phyloP scores from a whole-genome alignment of 2,888 invertebrate species.

The Ochlodes sylvanus region DNA sequence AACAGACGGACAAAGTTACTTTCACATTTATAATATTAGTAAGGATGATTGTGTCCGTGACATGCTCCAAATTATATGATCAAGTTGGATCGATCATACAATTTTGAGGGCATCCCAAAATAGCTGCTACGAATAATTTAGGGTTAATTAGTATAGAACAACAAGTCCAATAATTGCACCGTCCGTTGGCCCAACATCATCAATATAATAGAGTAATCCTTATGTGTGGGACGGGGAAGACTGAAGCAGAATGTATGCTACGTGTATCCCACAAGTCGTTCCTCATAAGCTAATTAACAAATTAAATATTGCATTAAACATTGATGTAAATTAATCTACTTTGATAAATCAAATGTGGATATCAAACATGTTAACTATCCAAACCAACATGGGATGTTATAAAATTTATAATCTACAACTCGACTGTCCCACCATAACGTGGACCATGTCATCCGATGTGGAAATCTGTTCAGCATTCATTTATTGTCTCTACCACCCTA shows the following conservation, averaged over 20 bases:
- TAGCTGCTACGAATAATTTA: conserved; percentile 12
- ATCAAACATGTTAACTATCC: background rate
- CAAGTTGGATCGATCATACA: conserved; percentile 59
- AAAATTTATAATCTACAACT: too few relatives aligned
- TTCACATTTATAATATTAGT: too few relatives aligned
- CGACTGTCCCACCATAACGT: too few relatives aligned
- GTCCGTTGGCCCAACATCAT: background rate
- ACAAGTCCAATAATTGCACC: background rate
- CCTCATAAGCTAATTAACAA: background rate
- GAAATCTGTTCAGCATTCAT: too few relatives aligned
- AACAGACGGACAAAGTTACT: too few relatives aligned
- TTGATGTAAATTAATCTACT: background rate
- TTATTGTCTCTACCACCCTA: too few relatives aligned
- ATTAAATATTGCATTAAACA: too few relatives aligned
- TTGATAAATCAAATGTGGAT: background rate
- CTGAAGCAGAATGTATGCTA: background rate
- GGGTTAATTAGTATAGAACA: background rate
- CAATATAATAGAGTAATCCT: too few relatives aligned
- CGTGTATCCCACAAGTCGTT: background rate
- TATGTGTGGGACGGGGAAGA: too few relatives aligned
- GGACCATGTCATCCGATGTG: too few relatives aligned
- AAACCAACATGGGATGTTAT: too few relatives aligned
- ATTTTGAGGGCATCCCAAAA: conserved; percentile 49
- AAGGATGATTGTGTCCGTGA: background rate
- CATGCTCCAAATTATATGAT: conserved; percentile 56